Conservation (phyloP, 2,797 vertebrate genomes). For the Cichlasoma orientale region DNA sequence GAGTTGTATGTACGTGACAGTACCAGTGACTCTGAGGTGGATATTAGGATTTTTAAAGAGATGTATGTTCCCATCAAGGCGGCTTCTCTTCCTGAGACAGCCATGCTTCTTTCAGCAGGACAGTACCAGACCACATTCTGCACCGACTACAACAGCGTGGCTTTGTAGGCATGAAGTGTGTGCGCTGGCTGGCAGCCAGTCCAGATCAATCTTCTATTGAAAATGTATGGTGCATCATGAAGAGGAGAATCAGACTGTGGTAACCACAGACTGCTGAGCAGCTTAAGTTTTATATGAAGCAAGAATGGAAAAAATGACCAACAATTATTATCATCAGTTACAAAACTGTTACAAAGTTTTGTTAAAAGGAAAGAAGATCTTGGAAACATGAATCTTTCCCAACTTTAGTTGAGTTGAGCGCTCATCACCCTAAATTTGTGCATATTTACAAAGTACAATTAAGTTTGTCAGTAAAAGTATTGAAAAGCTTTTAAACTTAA, state of each 20-base stretch:
- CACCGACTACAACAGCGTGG: background rate
- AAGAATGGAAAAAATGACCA: background rate
- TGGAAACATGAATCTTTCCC: background rate
- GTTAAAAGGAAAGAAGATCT: background rate
- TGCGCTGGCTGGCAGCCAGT: background rate
- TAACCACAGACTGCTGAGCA: background rate
- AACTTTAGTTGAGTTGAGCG: background rate
- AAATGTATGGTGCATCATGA: background rate
- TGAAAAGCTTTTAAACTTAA: background rate
- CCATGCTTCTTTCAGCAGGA: too few species aligned
- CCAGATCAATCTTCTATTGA: background rate
- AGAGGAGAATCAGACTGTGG: background rate
- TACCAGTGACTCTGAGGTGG: background rate
- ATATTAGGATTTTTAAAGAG: too few species aligned
- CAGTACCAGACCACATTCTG: background rate
- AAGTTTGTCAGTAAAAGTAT: background rate
- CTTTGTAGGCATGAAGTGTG: background rate
- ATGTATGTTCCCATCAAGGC: too few species aligned
- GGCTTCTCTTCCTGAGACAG: too few species aligned
- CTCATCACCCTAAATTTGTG: background rate
- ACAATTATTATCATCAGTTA: background rate
- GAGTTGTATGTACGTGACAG: background rate
- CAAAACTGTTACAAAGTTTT: background rate
- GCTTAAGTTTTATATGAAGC: background rate
- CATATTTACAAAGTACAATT: fast-evolving